These are phyloP conservation scores for Melikaiella ostensackeni DNA, from an alignment of 2,888 invertebrate genomes.

Conservation along the genomic window DNA sequence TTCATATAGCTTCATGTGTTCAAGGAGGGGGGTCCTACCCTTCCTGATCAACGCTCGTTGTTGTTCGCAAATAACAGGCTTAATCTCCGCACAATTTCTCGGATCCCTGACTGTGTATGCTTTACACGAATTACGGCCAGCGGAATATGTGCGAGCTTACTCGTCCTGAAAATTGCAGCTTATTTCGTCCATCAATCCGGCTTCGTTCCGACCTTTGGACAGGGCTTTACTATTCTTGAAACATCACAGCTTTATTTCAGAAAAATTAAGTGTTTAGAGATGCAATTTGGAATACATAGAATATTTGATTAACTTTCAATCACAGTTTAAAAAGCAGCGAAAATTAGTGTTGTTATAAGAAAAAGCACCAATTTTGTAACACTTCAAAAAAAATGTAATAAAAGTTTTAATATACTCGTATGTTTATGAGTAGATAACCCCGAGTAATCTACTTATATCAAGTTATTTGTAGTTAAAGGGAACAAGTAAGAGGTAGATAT, in stretches of 20 bases:
- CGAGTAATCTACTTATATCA: too few relatives aligned
- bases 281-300: background rate
- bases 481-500: too few relatives aligned
- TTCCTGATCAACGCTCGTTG: slow-evolving; percentile 58
- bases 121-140: slow-evolving; percentile 52
- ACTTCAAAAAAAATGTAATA: too few relatives aligned
- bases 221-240: slow-evolving; percentile 41
- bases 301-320: too few relatives aligned
- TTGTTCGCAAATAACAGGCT: slow-evolving; percentile 67
- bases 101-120: slow-evolving; percentile 51
- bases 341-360: too few relatives aligned
- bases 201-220: slow-evolving; percentile 44
- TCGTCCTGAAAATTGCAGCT: slow-evolving; percentile 73
- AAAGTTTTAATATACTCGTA: too few relatives aligned
- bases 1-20: slow-evolving; percentile 4
- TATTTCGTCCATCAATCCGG: slow-evolving; percentile 65
- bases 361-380: too few relatives aligned
- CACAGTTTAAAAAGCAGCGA: too few relatives aligned
- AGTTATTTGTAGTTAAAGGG: too few relatives aligned
- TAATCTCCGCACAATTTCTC: slow-evolving; percentile 64
- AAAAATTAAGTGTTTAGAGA: background rate
- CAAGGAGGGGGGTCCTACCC: slow-evolving; percentile 41
- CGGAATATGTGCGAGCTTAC: slow-evolving; percentile 56
- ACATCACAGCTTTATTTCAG: background rate
- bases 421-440: too few relatives aligned